phyloP scores from a whole-genome alignment of 2,888 invertebrate genomes.

The Amitus sp. region DNA sequence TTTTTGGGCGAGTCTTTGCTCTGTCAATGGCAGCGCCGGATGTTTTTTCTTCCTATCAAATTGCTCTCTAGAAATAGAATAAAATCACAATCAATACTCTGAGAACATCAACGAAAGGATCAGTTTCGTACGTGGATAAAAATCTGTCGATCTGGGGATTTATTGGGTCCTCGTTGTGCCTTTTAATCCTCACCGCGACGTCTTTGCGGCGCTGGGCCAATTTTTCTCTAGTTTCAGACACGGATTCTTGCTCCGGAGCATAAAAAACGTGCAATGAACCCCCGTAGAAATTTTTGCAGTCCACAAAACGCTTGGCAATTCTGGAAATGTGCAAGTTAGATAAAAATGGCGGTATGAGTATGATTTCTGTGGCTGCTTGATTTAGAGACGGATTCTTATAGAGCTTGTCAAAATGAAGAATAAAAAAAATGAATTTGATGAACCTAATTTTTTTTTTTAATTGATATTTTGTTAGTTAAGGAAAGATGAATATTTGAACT shows the following conservation, averaged over 20 bases:
- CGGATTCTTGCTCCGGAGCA: conserved; percentile 83
- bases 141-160: conserved; percentile 48
- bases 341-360: too few species aligned
- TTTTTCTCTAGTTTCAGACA: conserved; percentile 80
- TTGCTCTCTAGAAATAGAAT: conserved; percentile 46
- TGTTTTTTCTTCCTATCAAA: conserved; percentile 53
- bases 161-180: conserved; percentile 48
- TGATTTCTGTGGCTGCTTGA: too few species aligned
- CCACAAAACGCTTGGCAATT: conserved; percentile 81
- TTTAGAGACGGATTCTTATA: too few species aligned
- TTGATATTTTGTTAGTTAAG: too few species aligned
- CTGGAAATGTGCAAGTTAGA: conserved; percentile 63
- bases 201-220: conserved; percentile 75
- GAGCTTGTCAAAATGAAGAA: too few species aligned
- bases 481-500: too few species aligned
- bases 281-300: conserved; percentile 87
- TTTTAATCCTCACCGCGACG: conserved; percentile 66
- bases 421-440: too few species aligned
- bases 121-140: conserved; percentile 47
- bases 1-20: conserved; percentile 45
- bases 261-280: conserved; percentile 88
- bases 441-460: too few species aligned
- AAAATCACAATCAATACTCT: not conserved
- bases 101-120: not conserved
- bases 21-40: conserved; percentile 51